A percentile compares a stretch with the other conserved stretches of the same genome.
Evolutionary conservation across 2,888 invertebrate species (phyloP).

Genomic region (Deilephila porcellus): DNA sequence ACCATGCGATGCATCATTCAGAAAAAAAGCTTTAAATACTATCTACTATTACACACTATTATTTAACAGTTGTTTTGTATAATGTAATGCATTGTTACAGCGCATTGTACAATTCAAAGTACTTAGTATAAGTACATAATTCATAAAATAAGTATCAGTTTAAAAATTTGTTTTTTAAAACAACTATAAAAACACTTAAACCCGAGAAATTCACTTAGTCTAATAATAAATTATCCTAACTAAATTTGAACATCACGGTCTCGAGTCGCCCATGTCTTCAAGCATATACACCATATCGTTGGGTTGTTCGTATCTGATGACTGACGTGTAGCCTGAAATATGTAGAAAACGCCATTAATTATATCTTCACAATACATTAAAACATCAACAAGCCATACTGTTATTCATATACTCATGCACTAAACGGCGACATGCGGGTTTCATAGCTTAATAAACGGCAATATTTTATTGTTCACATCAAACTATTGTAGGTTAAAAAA

Average conservation of each 20-base stretch:
- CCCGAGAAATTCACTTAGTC: too few species aligned
- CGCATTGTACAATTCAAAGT: too few species aligned
- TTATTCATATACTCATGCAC: not conserved
- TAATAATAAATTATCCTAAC: not conserved
- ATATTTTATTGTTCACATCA: too few species aligned
- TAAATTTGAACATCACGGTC: conserved; percentile 39
- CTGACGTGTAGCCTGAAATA: conserved; percentile 67
- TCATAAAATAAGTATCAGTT: not conserved
- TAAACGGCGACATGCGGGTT: not conserved
- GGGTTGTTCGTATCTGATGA: conserved; percentile 87
- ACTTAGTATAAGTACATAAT: too few species aligned
- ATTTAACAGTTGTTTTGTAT: too few species aligned
- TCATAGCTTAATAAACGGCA: not conserved
- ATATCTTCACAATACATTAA: not conserved
- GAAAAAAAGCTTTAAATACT: too few species aligned
- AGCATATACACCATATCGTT: conserved; percentile 88
- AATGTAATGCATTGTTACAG: too few species aligned
- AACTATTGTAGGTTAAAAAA: too few species aligned
- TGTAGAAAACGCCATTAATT: not conserved
- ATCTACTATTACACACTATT: too few species aligned
- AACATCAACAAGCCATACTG: not conserved
- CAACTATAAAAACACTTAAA: too few species aligned
- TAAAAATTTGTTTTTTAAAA: not conserved
- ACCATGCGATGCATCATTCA: too few species aligned
- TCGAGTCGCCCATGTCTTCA: conserved; percentile 69